Percentiles rank a stretch among this genome's conserved stretches.
Evolutionary conservation across 2,888 invertebrate species (phyloP).

Genomic region (Amphiduros pacificus): DNA sequence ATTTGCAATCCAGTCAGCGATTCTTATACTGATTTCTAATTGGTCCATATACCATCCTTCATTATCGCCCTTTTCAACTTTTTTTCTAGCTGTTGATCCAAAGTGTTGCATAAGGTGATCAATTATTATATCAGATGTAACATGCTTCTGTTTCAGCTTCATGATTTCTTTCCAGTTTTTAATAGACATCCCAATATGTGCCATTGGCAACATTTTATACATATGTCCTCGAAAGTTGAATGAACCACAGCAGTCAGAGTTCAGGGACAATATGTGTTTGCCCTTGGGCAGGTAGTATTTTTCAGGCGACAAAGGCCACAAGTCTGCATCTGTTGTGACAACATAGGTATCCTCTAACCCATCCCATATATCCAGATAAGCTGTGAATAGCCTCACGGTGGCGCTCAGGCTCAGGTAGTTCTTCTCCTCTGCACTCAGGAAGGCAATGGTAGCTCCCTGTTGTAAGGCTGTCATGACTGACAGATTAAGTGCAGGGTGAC

Average conservation of each 20-base stretch:
- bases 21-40: slow-evolving; percentile 1
- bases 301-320: slow-evolving; percentile 7
- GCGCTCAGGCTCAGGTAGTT: slow-evolving; percentile 6
- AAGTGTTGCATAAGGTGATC: not conserved
- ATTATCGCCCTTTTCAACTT: slow-evolving; percentile 10
- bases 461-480: not conserved
- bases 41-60: slow-evolving; percentile 16
- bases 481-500: not conserved
- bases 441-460: not conserved
- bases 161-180: slow-evolving; percentile 8
- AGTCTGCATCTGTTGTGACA: slow-evolving; percentile 6
- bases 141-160: not conserved
- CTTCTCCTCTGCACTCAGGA: not conserved
- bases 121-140: not conserved
- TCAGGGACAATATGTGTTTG: slow-evolving; percentile 8
- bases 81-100: not conserved
- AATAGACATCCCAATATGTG: slow-evolving; percentile 3
- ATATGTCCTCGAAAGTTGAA: not conserved
- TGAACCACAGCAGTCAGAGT: slow-evolving; percentile 13
- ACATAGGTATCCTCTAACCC: not conserved
- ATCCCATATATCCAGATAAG: slow-evolving; percentile 5
- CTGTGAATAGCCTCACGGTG: not conserved
- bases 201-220: slow-evolving; percentile 16
- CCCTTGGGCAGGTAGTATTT: not conserved
- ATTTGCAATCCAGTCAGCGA: not conserved